Base-by-base conservation (phyloP, 2,888 invertebrate species). In the Agrotis puta region DNA sequence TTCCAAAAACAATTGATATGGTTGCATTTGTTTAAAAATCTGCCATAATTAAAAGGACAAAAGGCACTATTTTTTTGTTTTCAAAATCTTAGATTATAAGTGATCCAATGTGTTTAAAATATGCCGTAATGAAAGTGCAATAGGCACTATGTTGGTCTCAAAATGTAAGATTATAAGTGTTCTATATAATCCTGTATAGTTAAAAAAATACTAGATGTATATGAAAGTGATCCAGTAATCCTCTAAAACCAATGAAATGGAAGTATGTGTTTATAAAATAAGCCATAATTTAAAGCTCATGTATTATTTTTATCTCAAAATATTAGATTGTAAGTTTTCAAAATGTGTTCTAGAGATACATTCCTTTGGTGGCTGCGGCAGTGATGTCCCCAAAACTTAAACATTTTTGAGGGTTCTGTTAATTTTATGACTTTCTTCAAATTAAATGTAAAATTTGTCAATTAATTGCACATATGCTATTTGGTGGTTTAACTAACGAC, bases 71-170 rank as follows among this genome's bases (percentile, higher is more conserved):
- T n/a, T n/a, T 33, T 39, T 54, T 24, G 47, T 18, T 53, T 13
- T 6, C 3, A 22, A 16, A 1, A n/a, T n/a, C n/a, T n/a, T n/a
- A n/a, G 13, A 59, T 18, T 33, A 45, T 24, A 24, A 54, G 22
- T 39, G 22, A 22, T 18, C 5, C 22, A 39, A 27, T 24, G 61
- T 59, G n/a, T 45, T 43, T 59, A 7, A 59, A 61, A 11, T 27
- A 58, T 16, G n/a, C n/a, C 16, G 18, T 27, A 6, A 22, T 53
- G 13, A 16, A 20, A 7, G 33, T 33, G 56, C 24, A 16, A 64
- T 16, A 33, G 13, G n/a, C 20, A n/a, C n/a, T 1, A 62, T 20
- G 20, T 27, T 43, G 13, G 66, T 51, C 66, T 66, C 3, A 66
- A 43, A 50, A 43, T 33, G 27, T 62, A 16, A 24, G 16, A 64